phyloP scores from a whole-genome alignment of 2,113 vertebrate species.

The Rattus rattus region DNA sequence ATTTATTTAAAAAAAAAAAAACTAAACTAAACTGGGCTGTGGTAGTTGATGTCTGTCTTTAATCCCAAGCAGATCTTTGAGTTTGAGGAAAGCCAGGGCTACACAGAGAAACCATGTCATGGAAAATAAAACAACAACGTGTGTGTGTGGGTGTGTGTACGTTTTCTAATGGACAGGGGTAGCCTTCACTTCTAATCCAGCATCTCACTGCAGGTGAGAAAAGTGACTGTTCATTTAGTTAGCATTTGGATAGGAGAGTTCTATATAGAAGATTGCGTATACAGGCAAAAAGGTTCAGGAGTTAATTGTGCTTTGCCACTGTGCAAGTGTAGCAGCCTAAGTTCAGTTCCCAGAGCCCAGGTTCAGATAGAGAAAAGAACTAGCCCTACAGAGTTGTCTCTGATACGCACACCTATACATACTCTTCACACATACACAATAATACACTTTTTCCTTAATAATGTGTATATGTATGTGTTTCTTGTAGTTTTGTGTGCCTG shows the following conservation, averaged over 20 bases:
- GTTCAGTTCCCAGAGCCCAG: background rate
- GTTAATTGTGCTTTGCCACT: background rate
- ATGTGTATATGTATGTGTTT: background rate
- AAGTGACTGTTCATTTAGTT: background rate
- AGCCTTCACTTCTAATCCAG: background rate
- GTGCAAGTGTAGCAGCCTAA: background rate
- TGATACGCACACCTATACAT: background rate
- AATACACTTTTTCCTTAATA: background rate
- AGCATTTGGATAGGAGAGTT: background rate
- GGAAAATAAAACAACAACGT: too few relatives aligned
- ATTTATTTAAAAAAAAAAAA: constrained; percentile 55
- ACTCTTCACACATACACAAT: background rate
- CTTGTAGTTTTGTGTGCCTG: background rate
- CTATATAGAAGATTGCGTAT: background rate
- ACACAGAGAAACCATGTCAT: background rate
- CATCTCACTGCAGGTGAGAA: background rate
- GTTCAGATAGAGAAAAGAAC: background rate
- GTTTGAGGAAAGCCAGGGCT: background rate
- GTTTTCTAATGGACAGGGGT: background rate
- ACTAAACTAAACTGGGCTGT: too few relatives aligned
- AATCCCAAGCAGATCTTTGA: background rate
- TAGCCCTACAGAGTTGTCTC: background rate
- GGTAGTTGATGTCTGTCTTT: background rate
- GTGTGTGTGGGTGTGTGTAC: too few relatives aligned
- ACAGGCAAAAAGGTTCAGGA: background rate